Percentiles rank a stretch among this genome's conserved stretches.
phyloP scores from a whole-genome alignment of 2,888 invertebrate species.

The Eumerus sabulonum region DNA sequence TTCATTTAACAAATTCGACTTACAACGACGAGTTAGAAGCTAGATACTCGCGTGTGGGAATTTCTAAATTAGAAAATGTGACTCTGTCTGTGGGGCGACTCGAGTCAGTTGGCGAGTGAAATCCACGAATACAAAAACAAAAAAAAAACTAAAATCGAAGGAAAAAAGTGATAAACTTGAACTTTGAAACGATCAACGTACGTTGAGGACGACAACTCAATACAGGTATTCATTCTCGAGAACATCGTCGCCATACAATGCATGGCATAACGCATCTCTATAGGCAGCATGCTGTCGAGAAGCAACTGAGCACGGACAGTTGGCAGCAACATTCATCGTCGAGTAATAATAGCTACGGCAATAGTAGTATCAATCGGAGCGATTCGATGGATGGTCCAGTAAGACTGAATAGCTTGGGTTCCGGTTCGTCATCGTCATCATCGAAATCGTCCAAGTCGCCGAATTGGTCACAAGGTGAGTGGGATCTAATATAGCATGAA shows the following conservation, averaged over 20 bases:
- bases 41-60: neutral
- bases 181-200: neutral
- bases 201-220: conserved; percentile 24
- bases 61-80: conserved; percentile 49
- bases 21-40: conserved; percentile 13
- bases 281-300: conserved; percentile 79
- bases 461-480: conserved; percentile 75
- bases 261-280: conserved; percentile 79
- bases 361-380: conserved; percentile 67
- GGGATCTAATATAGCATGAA: no score
- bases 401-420: conserved; percentile 75
- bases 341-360: conserved; percentile 70
- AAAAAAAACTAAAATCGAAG: conserved; percentile 2
- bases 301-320: conserved; percentile 80
- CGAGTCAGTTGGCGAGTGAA: conserved; percentile 65
- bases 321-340: conserved; percentile 75
- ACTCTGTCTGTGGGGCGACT: conserved; percentile 44
- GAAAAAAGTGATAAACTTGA: conserved; percentile 13
- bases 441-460: conserved; percentile 75
- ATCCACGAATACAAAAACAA: conserved; percentile 28
- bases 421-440: conserved; percentile 76
- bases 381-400: conserved; percentile 69
- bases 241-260: conserved; percentile 70
- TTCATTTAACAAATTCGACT: conserved; percentile 32
- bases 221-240: no score